Evolutionary conservation across 1,140 invertebrate species (phyloP), one percentile per base, ranked within the genome.

Genomic region (Neodiprion virginianus): DNA sequence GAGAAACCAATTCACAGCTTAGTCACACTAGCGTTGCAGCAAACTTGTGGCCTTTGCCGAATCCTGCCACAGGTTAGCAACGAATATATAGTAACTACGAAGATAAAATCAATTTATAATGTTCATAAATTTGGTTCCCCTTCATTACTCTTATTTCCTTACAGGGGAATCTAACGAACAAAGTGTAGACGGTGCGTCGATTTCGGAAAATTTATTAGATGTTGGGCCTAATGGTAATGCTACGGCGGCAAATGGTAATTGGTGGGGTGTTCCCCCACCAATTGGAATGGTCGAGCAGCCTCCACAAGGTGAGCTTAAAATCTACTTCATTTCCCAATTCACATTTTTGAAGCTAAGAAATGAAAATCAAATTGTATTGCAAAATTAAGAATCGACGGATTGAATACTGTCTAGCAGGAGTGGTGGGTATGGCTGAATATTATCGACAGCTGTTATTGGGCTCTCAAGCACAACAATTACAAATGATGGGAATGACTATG

Each of bases 401-500:
- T 69, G 14, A 23, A 23, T 23, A 11, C 21, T 69, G 68, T 69
- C 21, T 47, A 74, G 53, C 69, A 76, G 79, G 79, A 71, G n/a
- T 72, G 61, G n/a, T 73, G 69, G 80, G 75, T 48, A 81, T 82
- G 3, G 67, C 82, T 0, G 86, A 86, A 72, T 85, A 84, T 74
- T 86, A 86, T 79, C 82, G 83, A 69, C 88, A 88, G 65, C 76
- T 90, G 73, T 76, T 90, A 48, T 76, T 90, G 73, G 87, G 88
- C 66, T 90, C 90, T 72, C 89, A 90, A 78, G 85, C 89, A 75
- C 90, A 91, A 79, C 91, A 91, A 21, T 87, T 92, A 72, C 91
- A 92, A 81, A 88, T 92, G 83, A 87, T 92, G 75, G 88, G 90
- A 3, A 89, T 90, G 70, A 91, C 91, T 1, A 86, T 93, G 49